A percentile compares a stretch with the other conserved stretches of the same genome.
Evolutionary conservation across 2,888 invertebrate species (phyloP).

Genomic region (Ryuthela nishihirai): DNA sequence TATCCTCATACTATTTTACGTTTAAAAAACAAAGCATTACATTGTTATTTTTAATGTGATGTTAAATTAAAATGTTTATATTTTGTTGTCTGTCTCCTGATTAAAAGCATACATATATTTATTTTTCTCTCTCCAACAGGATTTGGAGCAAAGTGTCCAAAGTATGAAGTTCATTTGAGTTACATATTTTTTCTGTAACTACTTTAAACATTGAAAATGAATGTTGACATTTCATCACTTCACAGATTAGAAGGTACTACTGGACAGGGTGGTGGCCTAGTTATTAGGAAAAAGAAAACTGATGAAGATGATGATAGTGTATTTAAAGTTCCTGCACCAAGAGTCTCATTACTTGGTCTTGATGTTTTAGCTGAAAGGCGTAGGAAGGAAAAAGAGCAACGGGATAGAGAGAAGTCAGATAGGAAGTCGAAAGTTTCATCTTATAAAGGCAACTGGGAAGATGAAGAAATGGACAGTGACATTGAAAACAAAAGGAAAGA

Average conservation of each 20-base stretch:
- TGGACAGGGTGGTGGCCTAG: constrained; percentile 63
- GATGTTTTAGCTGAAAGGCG: constrained; percentile 66
- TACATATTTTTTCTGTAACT: no score
- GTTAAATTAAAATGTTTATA: no score
- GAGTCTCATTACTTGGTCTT: constrained; percentile 69
- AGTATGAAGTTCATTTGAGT: no score
- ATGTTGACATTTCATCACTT: no score
- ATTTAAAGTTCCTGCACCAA: constrained; percentile 46
- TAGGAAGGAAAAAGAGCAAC: constrained; percentile 14
- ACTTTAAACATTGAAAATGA: no score
- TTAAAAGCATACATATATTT: no score
- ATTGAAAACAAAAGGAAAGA: constrained; percentile 3
- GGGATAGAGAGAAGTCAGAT: constrained; percentile 47
- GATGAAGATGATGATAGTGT: constrained; percentile 47
- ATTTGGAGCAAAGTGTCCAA: no score
- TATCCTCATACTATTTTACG: no score
- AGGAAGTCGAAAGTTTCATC: background rate
- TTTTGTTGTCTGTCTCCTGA: no score
- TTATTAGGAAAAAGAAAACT: constrained; percentile 64
- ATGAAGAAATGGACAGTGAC: constrained; percentile 13
- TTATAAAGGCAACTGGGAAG: constrained; percentile 15
- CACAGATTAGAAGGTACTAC: constrained; percentile 69
- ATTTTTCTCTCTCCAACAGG: no score
- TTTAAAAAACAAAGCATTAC: no score
- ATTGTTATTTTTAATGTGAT: no score